Percentiles rank a stretch among this genome's conserved stretches.
These are phyloP conservation scores for Scaptodrosophila lebanonensis DNA, from an alignment of 1,140 invertebrate genomes.

Conservation along the genomic window DNA sequence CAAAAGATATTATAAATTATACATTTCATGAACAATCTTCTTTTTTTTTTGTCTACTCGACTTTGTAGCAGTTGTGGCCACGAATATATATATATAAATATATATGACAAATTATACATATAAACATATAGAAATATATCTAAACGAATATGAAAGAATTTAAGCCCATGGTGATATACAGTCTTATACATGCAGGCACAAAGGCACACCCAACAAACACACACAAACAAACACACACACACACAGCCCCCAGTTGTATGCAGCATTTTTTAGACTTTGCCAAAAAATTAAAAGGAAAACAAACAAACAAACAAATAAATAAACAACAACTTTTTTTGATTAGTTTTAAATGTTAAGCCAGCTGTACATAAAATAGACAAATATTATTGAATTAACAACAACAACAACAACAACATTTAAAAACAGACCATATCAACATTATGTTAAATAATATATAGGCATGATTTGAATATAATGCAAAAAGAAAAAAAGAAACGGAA, in stretches of 20 bases:
- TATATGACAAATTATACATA: no score
- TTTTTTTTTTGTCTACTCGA: slow-evolving; percentile 36
- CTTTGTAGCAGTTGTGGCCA: slow-evolving; percentile 11
- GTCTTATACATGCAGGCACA: slow-evolving; percentile 32
- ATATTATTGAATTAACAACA: slow-evolving; percentile 10
- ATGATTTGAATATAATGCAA: no score
- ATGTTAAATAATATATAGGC: slow-evolving; percentile 8
- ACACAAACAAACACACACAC: slow-evolving; percentile 2
- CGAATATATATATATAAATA: slow-evolving; percentile 5
- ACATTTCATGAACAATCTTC: background rate
- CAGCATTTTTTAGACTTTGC: slow-evolving; percentile 23
- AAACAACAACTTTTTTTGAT: background rate
- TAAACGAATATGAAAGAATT: slow-evolving; percentile 51
- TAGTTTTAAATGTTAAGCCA: no score
- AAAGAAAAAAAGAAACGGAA: no score
- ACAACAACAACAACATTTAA: slow-evolving; percentile 18
- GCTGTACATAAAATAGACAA: slow-evolving; percentile 33
- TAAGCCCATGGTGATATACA: slow-evolving; percentile 59
- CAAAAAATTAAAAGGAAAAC: no score
- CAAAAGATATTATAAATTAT: background rate
- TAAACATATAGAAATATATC: slow-evolving; percentile 19
- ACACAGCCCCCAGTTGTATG: background rate
- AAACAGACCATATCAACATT: slow-evolving; percentile 69
- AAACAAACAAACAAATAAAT: background rate
- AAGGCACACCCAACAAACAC: slow-evolving; percentile 8